Evolutionary conservation across 2,888 invertebrate species (phyloP).

Genomic region (Cremastinae sp.): DNA sequence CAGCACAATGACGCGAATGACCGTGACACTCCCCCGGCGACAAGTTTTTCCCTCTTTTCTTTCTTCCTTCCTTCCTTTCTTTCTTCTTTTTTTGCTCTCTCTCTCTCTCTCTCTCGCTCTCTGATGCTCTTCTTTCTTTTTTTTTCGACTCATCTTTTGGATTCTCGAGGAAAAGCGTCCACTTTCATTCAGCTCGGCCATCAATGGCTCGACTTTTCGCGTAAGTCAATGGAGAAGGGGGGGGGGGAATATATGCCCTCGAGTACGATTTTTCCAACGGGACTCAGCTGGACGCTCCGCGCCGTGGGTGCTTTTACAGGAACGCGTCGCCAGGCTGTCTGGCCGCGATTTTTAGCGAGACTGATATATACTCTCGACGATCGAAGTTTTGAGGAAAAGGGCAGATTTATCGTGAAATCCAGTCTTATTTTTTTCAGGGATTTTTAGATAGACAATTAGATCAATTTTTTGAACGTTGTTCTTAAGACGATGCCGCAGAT

Average conservation of each 20-base stretch:
- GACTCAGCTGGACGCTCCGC: slow-evolving; percentile 63
- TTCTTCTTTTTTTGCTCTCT: slow-evolving; percentile 6
- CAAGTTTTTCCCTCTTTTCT: slow-evolving; percentile 44
- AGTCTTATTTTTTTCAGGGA: no score
- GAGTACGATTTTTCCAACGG: slow-evolving; percentile 43
- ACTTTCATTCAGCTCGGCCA: slow-evolving; percentile 63
- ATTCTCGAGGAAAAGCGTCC: slow-evolving; percentile 30
- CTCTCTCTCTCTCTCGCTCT: slow-evolving; percentile 6
- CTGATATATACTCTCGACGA: not conserved
- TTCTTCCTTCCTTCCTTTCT: not conserved
- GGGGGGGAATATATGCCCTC: slow-evolving; percentile 18
- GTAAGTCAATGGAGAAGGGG: slow-evolving; percentile 2
- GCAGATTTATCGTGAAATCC: not conserved
- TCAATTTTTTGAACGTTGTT: no score
- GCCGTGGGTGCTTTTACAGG: slow-evolving; percentile 61
- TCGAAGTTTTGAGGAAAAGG: not conserved
- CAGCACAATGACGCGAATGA: slow-evolving; percentile 61
- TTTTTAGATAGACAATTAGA: no score
- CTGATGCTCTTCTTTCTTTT: slow-evolving; percentile 47
- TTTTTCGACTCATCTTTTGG: slow-evolving; percentile 14
- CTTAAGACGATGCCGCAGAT: no score
- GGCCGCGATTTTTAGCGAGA: not conserved
- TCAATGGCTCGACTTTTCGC: slow-evolving; percentile 50
- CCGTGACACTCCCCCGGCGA: slow-evolving; percentile 50
- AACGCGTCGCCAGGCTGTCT: slow-evolving; percentile 48